phyloP scores from a whole-genome alignment of 2,888 invertebrate species.

The Ctena decussata region DNA sequence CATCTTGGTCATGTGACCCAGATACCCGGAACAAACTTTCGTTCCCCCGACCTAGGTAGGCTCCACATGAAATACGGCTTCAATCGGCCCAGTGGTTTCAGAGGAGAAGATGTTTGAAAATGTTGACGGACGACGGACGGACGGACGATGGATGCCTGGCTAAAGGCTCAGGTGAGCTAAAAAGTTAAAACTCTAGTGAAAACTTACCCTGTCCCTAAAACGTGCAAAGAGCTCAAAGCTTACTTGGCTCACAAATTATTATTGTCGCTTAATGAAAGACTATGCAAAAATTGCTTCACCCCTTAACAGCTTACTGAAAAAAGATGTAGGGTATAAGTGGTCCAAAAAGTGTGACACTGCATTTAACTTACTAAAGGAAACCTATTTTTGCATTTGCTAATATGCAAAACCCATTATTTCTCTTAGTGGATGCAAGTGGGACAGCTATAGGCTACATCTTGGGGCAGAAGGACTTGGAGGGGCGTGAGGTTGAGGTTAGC shows the following conservation, averaged over 20 bases:
- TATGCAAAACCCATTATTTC: slow-evolving; percentile 16
- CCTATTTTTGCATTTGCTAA: slow-evolving; percentile 54
- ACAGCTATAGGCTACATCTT: slow-evolving; percentile 46
- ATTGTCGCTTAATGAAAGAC: slow-evolving; percentile 52
- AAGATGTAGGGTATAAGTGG: slow-evolving; percentile 62
- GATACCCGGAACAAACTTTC: too few relatives aligned
- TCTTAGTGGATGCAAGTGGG: slow-evolving; percentile 1
- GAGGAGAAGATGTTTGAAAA: too few relatives aligned
- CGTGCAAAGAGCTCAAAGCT: slow-evolving; percentile 34
- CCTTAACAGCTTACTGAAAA: slow-evolving; percentile 46
- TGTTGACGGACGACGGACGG: too few relatives aligned
- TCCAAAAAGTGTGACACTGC: slow-evolving; percentile 36
- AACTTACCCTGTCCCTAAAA: slow-evolving; percentile 53
- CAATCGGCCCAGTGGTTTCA: too few relatives aligned
- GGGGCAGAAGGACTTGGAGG: slow-evolving; percentile 43
- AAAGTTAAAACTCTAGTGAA: too few relatives aligned
- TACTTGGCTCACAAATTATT: slow-evolving; percentile 60
- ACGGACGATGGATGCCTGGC: too few relatives aligned
- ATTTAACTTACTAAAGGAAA: slow-evolving; percentile 30
- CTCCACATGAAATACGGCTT: too few relatives aligned
- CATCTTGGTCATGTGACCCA: too few relatives aligned
- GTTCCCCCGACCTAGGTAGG: too few relatives aligned
- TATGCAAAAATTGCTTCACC: slow-evolving; percentile 62
- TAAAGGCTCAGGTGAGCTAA: too few relatives aligned
- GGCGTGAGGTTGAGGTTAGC: slow-evolving; percentile 47